Conservation (phyloP, 2,113 vertebrate species). For the Sorex araneus region DNA sequence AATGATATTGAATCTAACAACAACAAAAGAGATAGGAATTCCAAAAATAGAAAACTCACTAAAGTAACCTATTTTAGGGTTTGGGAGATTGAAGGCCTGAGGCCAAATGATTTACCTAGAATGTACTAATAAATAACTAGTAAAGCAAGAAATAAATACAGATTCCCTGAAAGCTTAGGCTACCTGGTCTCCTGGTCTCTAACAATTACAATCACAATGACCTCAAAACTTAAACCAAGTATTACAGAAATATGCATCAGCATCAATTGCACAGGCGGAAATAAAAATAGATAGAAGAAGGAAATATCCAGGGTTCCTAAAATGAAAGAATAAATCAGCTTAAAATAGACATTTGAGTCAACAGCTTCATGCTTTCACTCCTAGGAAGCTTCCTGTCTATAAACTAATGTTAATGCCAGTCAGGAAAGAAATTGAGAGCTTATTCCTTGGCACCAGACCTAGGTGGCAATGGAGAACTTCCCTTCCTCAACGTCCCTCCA, state of each 20-base stretch:
- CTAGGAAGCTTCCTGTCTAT: neutral
- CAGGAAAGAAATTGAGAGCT: constrained; percentile 34
- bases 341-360: constrained; percentile 1
- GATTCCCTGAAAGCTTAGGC: neutral
- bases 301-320: constrained; percentile 1
- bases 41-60: too few species aligned
- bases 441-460: neutral
- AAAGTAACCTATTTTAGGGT: neutral
- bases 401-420: neutral
- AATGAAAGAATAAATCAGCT: neutral
- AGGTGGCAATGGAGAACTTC: neutral
- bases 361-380: neutral
- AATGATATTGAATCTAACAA: neutral
- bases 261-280: neutral
- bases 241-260: neutral
- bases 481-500: too few species aligned
- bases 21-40: neutral
- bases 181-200: neutral
- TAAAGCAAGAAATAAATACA: neutral
- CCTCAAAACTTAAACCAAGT: neutral
- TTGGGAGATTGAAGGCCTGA: neutral
- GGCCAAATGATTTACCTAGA: neutral
- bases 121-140: neutral
- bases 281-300: neutral
- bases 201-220: neutral